Conservation (phyloP, 2,888 invertebrate species). For the Dorcus parallelipipedus region DNA sequence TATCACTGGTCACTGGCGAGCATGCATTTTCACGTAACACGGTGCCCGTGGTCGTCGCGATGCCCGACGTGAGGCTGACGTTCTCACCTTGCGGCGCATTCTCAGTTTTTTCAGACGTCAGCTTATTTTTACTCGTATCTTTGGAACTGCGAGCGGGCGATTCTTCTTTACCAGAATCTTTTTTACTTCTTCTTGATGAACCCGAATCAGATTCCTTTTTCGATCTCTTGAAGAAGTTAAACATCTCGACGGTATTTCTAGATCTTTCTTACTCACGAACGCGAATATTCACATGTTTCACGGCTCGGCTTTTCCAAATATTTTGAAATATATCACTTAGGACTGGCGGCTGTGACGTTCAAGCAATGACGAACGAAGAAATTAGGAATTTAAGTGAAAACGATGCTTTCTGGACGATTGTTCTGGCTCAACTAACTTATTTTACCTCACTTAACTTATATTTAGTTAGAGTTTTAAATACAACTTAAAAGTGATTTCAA, state of each 20-base stretch:
- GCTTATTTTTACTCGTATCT: constrained; percentile 43
- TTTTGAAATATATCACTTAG: neutral
- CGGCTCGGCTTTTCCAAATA: neutral
- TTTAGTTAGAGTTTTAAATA: constrained; percentile 8
- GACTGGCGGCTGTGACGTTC: neutral
- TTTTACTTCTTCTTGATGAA: constrained; percentile 19
- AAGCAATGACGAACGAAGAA: neutral
- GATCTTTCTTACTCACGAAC: neutral
- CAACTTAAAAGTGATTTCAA: too few species aligned
- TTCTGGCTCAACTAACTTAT: constrained; percentile 10
- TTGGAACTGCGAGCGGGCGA: constrained; percentile 22
- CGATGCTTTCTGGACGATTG: constrained; percentile 3
- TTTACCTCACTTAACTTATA: constrained; percentile 6
- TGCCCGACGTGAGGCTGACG: constrained; percentile 12
- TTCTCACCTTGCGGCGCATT: constrained; percentile 30
- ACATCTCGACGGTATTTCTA: constrained; percentile 29
- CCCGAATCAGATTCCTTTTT: constrained; percentile 35
- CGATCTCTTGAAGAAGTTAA: constrained; percentile 41
- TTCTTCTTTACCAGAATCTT: neutral
- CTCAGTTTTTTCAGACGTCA: constrained; percentile 28
- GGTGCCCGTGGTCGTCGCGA: constrained; percentile 30
- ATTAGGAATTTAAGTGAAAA: neutral
- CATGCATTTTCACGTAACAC: constrained; percentile 32
- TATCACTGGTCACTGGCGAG: constrained; percentile 27
- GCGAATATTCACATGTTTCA: neutral